Evolutionary conservation across 2,113 vertebrate genomes (phyloP).

Genomic region (Saguinus imperator): DNA sequence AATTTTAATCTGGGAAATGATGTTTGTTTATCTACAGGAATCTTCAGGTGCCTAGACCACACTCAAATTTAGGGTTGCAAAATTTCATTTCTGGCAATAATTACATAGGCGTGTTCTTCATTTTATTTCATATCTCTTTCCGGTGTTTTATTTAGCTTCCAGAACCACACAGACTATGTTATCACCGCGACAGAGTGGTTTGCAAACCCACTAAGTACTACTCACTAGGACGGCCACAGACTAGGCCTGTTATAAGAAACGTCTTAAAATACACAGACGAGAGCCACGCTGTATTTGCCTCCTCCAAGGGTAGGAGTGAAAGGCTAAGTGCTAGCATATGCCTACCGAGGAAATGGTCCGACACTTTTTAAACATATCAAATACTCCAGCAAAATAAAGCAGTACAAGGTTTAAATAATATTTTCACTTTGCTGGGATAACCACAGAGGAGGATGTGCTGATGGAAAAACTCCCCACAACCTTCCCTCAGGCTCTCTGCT

Average conservation of each 20-base stretch:
- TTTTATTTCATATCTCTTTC: slow-evolving; percentile 80
- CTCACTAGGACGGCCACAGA: slow-evolving; percentile 69
- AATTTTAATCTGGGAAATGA: slow-evolving; percentile 60
- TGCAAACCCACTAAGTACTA: slow-evolving; percentile 79
- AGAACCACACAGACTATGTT: slow-evolving; percentile 82
- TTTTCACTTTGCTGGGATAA: slow-evolving; percentile 37
- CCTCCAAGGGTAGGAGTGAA: slow-evolving; percentile 35
- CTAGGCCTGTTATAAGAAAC: slow-evolving; percentile 71
- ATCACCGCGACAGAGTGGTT: slow-evolving; percentile 65
- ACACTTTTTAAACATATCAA: slow-evolving; percentile 47
- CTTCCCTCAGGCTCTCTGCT: neutral
- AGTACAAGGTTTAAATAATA: slow-evolving; percentile 34
- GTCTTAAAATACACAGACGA: slow-evolving; percentile 80
- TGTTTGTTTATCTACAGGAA: slow-evolving; percentile 70
- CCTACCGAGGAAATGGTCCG: slow-evolving; percentile 20
- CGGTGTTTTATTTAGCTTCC: slow-evolving; percentile 84
- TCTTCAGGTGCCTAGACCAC: slow-evolving; percentile 67
- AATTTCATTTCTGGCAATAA: slow-evolving; percentile 83
- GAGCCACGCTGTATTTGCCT: slow-evolving; percentile 38
- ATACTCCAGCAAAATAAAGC: slow-evolving; percentile 50
- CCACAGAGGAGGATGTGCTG: neutral
- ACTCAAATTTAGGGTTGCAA: slow-evolving; percentile 69
- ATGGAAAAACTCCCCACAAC: neutral
- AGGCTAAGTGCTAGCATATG: slow-evolving; percentile 50
- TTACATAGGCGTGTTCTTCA: slow-evolving; percentile 81